Conservation (phyloP, 2,888 invertebrate genomes). For the Microctonus hyperodae region DNA sequence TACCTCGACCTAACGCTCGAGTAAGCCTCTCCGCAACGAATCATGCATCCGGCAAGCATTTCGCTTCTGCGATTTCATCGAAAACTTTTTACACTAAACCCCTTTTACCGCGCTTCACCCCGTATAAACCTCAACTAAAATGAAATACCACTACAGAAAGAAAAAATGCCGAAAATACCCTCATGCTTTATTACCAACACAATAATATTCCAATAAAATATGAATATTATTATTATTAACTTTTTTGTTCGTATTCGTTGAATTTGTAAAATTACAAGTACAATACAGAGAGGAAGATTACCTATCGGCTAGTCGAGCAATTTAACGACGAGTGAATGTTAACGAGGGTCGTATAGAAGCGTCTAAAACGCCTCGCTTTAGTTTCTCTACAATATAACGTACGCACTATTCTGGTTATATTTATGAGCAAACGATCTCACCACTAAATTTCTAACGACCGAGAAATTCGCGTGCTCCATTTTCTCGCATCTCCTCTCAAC, state of each 20-base stretch:
- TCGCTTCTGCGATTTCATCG: conserved; percentile 56
- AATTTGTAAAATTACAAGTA: neutral
- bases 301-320: conserved; percentile 53
- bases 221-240: neutral
- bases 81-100: conserved; percentile 50
- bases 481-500: neutral
- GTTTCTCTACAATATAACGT: conserved; percentile 29
- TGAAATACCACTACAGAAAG: neutral
- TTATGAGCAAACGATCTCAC: conserved; percentile 51
- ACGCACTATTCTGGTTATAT: conserved; percentile 44
- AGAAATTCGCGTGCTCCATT: conserved; percentile 38
- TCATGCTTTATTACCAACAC: neutral
- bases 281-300: conserved; percentile 49
- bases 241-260: neutral
- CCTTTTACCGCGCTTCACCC: conserved; percentile 8
- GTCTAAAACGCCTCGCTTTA: conserved; percentile 38
- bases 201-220: neutral
- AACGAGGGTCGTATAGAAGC: conserved; percentile 50
- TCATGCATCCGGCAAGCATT: conserved; percentile 50
- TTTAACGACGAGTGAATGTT: conserved; percentile 61
- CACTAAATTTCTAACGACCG: conserved; percentile 41
- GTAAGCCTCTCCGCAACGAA: conserved; percentile 42
- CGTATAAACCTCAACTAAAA: conserved; percentile 13
- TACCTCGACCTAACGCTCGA: conserved; percentile 30
- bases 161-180: neutral